These are phyloP conservation scores for Agrotis clavis DNA, from an alignment of 2,888 invertebrate species.

Conservation along the genomic window DNA sequence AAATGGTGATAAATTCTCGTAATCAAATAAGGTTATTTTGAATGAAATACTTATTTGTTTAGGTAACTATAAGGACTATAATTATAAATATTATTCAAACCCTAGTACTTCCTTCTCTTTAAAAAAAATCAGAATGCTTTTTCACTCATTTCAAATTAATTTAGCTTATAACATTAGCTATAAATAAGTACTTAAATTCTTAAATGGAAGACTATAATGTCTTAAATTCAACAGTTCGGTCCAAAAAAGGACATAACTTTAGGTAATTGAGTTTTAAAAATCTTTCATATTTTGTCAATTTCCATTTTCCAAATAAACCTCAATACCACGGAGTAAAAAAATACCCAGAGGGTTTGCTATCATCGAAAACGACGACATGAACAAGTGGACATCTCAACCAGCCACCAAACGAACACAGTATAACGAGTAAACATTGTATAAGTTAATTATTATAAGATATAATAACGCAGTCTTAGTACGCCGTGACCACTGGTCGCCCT, in stretches of 20 bases:
- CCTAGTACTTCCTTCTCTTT: constrained; percentile 6
- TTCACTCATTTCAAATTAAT: not conserved
- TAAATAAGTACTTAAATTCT: not conserved
- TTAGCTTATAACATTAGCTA: not conserved
- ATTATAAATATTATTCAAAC: constrained; percentile 14
- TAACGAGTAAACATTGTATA: constrained; percentile 85
- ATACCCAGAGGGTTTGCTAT: constrained; percentile 41
- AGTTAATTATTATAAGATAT: constrained; percentile 67
- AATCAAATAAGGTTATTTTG: not conserved
- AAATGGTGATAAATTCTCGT: not conserved
- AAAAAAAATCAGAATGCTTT: not conserved
- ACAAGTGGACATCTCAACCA: constrained; percentile 59
- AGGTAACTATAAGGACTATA: constrained; percentile 7
- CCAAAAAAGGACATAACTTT: constrained; percentile 29
- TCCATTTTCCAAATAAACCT: not conserved
- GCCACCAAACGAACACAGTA: constrained; percentile 67
- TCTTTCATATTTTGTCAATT: not conserved
- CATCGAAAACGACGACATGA: constrained; percentile 58
- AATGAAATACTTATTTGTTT: constrained; percentile 5
- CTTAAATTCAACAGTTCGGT: constrained; percentile 2
- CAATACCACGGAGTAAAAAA: constrained; percentile 27
- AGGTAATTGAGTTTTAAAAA: not conserved
- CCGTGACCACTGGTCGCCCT: constrained; percentile 77
- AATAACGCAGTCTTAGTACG: constrained; percentile 88
- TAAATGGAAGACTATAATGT: constrained; percentile 22